These are phyloP conservation scores for Danaus chrysippus DNA, from an alignment of 2,888 invertebrate genomes.

Conservation along the genomic window DNA sequence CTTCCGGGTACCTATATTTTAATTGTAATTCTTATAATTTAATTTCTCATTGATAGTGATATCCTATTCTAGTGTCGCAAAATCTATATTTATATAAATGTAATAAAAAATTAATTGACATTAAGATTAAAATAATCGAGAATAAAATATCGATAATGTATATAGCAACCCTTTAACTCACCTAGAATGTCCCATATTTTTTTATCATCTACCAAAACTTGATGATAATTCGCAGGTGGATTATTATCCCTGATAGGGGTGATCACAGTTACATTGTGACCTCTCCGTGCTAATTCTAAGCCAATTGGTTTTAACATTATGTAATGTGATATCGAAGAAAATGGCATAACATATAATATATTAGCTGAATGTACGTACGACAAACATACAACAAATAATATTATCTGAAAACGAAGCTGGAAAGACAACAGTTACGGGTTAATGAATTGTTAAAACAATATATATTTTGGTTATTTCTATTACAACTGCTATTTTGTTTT, in stretches of 20 bases:
- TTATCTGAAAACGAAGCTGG: no score
- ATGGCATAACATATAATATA: conserved; percentile 69
- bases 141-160: neutral
- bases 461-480: no score
- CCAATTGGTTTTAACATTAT: conserved; percentile 67
- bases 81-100: no score
- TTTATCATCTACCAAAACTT: conserved; percentile 55
- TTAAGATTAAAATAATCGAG: no score
- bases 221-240: conserved; percentile 57
- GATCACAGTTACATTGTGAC: conserved; percentile 75
- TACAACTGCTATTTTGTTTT: no score
- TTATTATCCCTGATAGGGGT: conserved; percentile 54
- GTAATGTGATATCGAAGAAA: conserved; percentile 71
- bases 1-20: no score
- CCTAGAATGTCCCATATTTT: conserved; percentile 65
- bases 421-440: neutral
- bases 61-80: no score
- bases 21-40: no score
- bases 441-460: no score
- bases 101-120: neutral
- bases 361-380: conserved; percentile 46
- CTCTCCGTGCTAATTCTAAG: conserved; percentile 67
- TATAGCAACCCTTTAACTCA: conserved; percentile 34
- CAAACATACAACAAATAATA: neutral
- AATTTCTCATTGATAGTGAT: no score